Evolutionary conservation across 2,797 vertebrate species (phyloP).

Genomic region (Allobates femoralis): DNA sequence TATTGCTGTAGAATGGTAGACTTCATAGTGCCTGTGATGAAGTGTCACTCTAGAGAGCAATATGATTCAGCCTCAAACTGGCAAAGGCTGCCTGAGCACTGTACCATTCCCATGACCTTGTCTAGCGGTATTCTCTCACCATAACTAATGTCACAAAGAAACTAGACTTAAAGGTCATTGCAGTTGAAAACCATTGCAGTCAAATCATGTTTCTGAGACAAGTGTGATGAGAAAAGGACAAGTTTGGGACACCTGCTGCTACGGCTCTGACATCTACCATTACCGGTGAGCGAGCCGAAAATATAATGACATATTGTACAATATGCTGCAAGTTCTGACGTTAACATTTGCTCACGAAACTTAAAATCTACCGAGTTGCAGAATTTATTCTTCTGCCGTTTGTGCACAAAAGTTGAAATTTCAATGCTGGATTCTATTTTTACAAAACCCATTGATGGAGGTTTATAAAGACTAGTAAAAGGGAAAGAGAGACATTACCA

Average conservation of each 20-base stretch:
- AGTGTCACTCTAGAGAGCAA: slow-evolving; percentile 63
- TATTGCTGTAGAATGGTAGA: slow-evolving; percentile 45
- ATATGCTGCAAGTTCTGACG: not conserved
- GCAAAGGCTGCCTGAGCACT: slow-evolving; percentile 57
- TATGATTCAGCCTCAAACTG: slow-evolving; percentile 61
- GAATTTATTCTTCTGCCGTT: not conserved
- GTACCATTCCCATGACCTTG: slow-evolving; percentile 62
- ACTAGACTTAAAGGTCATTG: slow-evolving; percentile 61
- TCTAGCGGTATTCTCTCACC: slow-evolving; percentile 58
- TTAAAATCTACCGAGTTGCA: not conserved
- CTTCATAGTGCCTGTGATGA: slow-evolving; percentile 58
- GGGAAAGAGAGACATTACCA: not conserved
- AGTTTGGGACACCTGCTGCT: slow-evolving; percentile 53
- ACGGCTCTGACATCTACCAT: slow-evolving; percentile 53
- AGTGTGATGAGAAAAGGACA: slow-evolving; percentile 58
- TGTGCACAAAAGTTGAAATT: not conserved
- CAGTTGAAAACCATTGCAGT: slow-evolving; percentile 61
- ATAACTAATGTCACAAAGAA: slow-evolving; percentile 63
- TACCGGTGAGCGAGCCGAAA: slow-evolving; percentile 14
- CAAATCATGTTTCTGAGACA: slow-evolving; percentile 60
- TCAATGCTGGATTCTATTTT: not conserved
- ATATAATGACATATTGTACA: slow-evolving; percentile 39
- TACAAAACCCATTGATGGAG: not conserved
- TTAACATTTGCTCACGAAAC: slow-evolving; percentile 13
- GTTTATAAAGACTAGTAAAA: not conserved